Percentiles rank a stretch among this genome's conserved stretches.
phyloP scores from a whole-genome alignment of 2,797 vertebrate species.

The Petrocephalus sullivani region DNA sequence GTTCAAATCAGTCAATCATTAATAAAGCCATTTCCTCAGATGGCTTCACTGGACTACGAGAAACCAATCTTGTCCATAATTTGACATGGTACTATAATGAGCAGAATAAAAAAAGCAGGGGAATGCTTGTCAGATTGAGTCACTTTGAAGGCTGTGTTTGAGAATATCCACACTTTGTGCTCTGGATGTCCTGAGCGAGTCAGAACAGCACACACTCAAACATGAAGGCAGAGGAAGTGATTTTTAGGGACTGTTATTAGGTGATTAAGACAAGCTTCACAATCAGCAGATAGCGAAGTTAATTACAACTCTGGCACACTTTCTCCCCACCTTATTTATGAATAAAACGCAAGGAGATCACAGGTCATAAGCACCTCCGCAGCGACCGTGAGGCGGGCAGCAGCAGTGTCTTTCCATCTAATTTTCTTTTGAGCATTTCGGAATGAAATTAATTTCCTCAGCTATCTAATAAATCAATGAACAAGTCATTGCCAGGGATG shows the following conservation, averaged over 20 bases:
- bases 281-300: constrained; percentile 59
- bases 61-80: constrained; percentile 9
- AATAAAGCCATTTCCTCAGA: constrained; percentile 19
- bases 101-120: not conserved
- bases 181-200: not conserved
- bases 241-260: constrained; percentile 50
- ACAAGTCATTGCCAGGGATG: constrained; percentile 66
- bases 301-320: constrained; percentile 56
- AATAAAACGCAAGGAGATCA: constrained; percentile 63
- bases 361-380: constrained; percentile 64
- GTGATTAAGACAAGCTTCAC: constrained; percentile 48
- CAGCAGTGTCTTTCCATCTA: constrained; percentile 69
- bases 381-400: constrained; percentile 48
- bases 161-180: not conserved
- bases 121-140: constrained; percentile 11
- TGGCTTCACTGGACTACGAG: not conserved
- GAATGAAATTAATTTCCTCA: constrained; percentile 71
- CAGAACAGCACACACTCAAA: not conserved
- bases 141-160: constrained; percentile 2
- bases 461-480: constrained; percentile 69
- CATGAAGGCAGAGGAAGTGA: constrained; percentile 29
- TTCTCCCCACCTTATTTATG: constrained; percentile 58
- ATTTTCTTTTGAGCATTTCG: constrained; percentile 70
- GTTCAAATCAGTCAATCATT: constrained; percentile 11
- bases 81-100: constrained; percentile 9